Conservation (phyloP, 2,888 invertebrate species). For the Abscondita cerata region DNA sequence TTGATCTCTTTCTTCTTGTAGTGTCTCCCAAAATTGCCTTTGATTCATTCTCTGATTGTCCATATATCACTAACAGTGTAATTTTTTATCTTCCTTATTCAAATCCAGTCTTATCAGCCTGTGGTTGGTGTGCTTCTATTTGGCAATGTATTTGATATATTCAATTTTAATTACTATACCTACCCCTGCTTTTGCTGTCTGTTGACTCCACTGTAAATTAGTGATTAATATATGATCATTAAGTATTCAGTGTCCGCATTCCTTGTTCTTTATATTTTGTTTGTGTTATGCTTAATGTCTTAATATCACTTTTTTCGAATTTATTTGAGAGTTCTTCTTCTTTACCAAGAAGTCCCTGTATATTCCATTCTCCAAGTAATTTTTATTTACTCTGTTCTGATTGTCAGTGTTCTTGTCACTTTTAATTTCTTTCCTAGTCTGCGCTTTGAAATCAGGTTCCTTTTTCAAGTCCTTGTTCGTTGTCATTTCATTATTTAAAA, state of each 20-base stretch:
- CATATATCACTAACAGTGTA: not conserved
- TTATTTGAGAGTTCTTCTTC: not conserved
- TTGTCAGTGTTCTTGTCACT: too few relatives aligned
- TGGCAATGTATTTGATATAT: not conserved
- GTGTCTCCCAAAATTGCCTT: not conserved
- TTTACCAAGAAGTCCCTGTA: not conserved
- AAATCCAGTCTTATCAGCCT: not conserved
- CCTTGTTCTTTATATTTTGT: not conserved
- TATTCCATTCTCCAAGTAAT: not conserved
- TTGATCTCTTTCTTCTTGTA: not conserved
- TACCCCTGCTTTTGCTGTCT: not conserved
- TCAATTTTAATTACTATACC: not conserved
- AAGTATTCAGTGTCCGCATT: not conserved
- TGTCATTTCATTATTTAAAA: too few relatives aligned
- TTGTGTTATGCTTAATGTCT: not conserved
- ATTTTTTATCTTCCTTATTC: not conserved
- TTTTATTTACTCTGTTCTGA: not conserved
- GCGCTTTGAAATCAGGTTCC: constrained; percentile 12
- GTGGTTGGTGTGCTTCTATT: not conserved
- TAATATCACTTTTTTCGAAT: not conserved
- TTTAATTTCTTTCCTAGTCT: constrained; percentile 20
- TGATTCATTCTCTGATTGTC: not conserved
- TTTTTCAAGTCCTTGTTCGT: constrained; percentile 14
- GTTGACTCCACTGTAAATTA: not conserved
- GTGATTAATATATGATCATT: not conserved